phyloP scores from a whole-genome alignment of 53 echinoderm and acorn worm species.

The Stichopus horrens region DNA sequence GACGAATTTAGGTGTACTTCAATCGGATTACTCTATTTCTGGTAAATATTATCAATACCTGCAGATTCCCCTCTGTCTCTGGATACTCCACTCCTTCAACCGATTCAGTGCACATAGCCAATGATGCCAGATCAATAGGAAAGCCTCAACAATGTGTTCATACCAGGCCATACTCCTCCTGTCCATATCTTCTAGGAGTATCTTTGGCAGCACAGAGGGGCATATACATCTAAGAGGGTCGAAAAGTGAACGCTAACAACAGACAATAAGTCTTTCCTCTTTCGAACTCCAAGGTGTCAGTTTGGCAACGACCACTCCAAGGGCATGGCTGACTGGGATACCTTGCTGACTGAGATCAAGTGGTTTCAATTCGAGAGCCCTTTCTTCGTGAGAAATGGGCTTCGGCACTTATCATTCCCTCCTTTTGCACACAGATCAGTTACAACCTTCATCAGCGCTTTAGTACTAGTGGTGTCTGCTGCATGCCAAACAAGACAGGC shows the following conservation, averaged over 20 bases:
- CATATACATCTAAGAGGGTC: constrained; percentile 44
- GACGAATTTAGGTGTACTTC: too few species aligned
- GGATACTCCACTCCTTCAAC: constrained; percentile 60
- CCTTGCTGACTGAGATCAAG: constrained; percentile 58
- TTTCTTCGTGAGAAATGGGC: constrained; percentile 48
- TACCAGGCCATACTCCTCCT: neutral
- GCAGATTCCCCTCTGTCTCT: constrained; percentile 41
- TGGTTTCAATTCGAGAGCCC: constrained; percentile 54
- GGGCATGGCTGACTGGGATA: neutral
- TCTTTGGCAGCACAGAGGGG: constrained; percentile 58
- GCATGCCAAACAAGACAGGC: neutral
- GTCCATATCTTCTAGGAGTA: constrained; percentile 63
- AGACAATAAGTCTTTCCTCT: too few species aligned
- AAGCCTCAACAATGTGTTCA: too few species aligned
- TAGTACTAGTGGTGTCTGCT: neutral
- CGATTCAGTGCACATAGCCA: constrained; percentile 56
- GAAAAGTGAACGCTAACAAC: too few species aligned
- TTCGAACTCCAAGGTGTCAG: too few species aligned
- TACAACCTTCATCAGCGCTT: neutral
- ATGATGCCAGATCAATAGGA: neutral
- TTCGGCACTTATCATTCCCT: constrained; percentile 43
- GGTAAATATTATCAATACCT: too few species aligned
- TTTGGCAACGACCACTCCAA: neutral
- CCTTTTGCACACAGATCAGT: constrained; percentile 36
- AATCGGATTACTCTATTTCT: too few species aligned